A percentile compares a stretch with the other conserved stretches of the same genome.
phyloP scores from a whole-genome alignment of 2,888 invertebrate species.

The Drosophila antonietae region DNA sequence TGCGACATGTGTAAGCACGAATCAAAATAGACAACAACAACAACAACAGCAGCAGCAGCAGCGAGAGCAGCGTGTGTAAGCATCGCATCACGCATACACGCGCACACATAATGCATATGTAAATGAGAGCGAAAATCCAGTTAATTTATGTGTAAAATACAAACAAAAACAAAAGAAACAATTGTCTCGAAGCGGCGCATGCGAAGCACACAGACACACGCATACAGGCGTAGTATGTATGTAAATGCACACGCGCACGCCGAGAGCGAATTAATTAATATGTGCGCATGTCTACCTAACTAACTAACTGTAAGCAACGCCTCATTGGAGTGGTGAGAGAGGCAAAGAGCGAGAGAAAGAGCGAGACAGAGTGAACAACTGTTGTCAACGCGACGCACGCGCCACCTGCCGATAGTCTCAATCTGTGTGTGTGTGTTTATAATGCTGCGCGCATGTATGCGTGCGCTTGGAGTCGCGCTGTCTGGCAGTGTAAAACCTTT shows the following conservation, averaged over 20 bases:
- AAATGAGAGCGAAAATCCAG: constrained; percentile 19
- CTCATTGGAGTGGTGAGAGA: neutral
- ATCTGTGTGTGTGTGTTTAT: constrained; percentile 10
- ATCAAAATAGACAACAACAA: constrained; percentile 7
- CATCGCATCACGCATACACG: constrained; percentile 45
- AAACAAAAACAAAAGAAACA: constrained; percentile 10
- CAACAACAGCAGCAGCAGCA: constrained; percentile 14
- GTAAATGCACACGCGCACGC: constrained; percentile 38
- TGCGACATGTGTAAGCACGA: constrained; percentile 50
- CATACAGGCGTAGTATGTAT: constrained; percentile 17
- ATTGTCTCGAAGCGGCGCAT: constrained; percentile 60
- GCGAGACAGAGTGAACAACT: neutral
- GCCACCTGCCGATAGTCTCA: constrained; percentile 44
- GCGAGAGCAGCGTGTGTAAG: constrained; percentile 18
- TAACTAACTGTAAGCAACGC: constrained; percentile 56
- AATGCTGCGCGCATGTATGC: neutral
- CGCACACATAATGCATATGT: constrained; percentile 10
- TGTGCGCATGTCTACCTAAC: constrained; percentile 63
- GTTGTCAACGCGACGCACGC: constrained; percentile 59
- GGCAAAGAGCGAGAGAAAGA: too few relatives aligned
- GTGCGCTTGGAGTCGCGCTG: constrained; percentile 64
- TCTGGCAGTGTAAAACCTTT: constrained; percentile 63
- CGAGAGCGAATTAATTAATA: constrained; percentile 36
- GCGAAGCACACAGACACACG: constrained; percentile 52
- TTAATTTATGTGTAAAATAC: constrained; percentile 22